Evolutionary conservation across 1,140 invertebrate species (phyloP).

Genomic region (Pogonomyrmex barbatus): DNA sequence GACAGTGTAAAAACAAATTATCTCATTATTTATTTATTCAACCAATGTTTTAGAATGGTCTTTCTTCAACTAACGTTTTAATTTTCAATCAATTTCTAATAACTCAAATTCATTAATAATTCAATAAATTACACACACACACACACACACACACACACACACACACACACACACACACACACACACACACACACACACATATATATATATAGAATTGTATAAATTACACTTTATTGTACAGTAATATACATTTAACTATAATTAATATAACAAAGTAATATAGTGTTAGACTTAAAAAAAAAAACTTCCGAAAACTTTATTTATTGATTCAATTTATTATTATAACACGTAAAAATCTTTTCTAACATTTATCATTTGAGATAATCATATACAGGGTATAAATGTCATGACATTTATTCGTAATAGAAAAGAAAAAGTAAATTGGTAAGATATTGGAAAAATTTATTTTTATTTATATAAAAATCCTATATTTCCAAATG

Average conservation of each 20-base stretch:
- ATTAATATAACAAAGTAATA: slow-evolving; percentile 30
- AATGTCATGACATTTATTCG: background rate
- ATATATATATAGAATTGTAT: slow-evolving; percentile 27
- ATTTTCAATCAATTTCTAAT: slow-evolving; percentile 8
- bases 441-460: background rate
- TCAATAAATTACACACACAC: background rate
- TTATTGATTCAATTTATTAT: slow-evolving; percentile 42
- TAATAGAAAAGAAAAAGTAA: background rate
- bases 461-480: background rate
- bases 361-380: slow-evolving; percentile 11
- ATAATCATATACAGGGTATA: slow-evolving; percentile 34
- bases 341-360: slow-evolving; percentile 26
- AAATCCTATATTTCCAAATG: background rate
- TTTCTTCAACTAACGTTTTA: background rate
- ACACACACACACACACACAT: too few species aligned
- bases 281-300: slow-evolving; percentile 32
- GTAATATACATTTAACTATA: slow-evolving; percentile 31
- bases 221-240: slow-evolving; percentile 57
- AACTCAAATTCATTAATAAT: background rate
- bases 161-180: too few species aligned
- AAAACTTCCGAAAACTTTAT: slow-evolving; percentile 27
- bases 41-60: background rate
- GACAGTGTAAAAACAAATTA: slow-evolving; percentile 6
- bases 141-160: too few species aligned
- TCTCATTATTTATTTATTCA: background rate